These are phyloP conservation scores for Leucoraja ocellata DNA, from an alignment of 2,797 vertebrate genomes.

Conservation along the genomic window DNA sequence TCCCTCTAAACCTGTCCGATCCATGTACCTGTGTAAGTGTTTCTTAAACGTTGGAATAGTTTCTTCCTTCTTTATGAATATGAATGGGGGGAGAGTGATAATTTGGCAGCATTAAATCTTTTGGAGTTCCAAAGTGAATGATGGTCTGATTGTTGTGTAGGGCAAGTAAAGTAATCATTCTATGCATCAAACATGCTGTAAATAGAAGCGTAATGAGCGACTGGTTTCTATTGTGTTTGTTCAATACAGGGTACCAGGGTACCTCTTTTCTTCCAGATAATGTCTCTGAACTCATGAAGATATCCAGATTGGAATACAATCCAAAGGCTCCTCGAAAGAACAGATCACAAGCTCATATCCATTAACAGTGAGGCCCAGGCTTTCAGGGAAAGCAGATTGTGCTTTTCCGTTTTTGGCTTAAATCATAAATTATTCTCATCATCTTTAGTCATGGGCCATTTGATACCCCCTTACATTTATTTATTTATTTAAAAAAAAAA, in stretches of 20 bases:
- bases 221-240: not conserved
- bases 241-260: not conserved
- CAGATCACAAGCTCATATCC: not conserved
- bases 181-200: not conserved
- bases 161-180: not conserved
- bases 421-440: not conserved
- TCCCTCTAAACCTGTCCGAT: too few relatives aligned
- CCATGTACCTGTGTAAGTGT: too few relatives aligned
- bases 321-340: not conserved
- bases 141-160: not conserved
- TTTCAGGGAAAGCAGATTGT: not conserved
- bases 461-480: not conserved
- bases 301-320: not conserved
- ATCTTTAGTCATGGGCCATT: not conserved
- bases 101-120: not conserved
- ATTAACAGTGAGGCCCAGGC: not conserved
- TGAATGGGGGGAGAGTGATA: not conserved
- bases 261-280: not conserved
- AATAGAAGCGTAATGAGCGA: not conserved
- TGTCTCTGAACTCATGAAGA: not conserved
- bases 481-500: too few relatives aligned
- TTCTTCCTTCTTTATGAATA: not conserved
- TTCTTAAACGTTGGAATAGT: too few relatives aligned
- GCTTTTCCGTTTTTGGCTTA: not conserved
- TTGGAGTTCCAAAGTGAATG: not conserved